A percentile compares a stretch with the other conserved stretches of the same genome.
These are phyloP conservation scores for Elysia crispata DNA, from an alignment of 2,888 invertebrate genomes.

Conservation along the genomic window DNA sequence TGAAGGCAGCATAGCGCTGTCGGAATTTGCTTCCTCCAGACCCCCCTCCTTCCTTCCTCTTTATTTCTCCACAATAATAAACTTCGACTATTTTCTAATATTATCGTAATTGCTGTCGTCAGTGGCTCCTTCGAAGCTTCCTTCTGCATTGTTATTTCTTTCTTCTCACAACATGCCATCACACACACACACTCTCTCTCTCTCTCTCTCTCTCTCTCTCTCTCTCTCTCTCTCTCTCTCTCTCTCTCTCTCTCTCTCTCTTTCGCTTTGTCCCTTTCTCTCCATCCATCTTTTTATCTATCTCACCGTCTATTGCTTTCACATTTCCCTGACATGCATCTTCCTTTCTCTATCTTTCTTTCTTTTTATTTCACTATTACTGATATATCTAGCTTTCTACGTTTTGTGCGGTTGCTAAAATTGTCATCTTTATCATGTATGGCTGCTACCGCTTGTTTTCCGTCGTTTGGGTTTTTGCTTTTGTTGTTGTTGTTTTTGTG, in stretches of 20 bases:
- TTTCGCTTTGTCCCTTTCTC: background rate
- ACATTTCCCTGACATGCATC: no score
- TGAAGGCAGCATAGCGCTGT: background rate
- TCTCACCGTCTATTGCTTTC: background rate
- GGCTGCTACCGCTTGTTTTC: background rate
- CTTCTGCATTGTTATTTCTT: slow-evolving; percentile 1
- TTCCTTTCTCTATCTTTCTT: background rate
- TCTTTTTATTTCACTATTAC: no score
- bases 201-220: slow-evolving; percentile 26
- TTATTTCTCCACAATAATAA: no score
- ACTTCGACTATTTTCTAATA: background rate
- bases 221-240: slow-evolving; percentile 31
- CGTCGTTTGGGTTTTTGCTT: background rate
- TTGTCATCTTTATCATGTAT: no score
- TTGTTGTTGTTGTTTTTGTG: background rate
- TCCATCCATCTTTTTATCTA: background rate
- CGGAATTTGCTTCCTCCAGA: no score
- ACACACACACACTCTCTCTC: background rate
- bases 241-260: slow-evolving; percentile 3
- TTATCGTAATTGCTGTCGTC: background rate
- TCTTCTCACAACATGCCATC: no score
- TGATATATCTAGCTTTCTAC: no score
- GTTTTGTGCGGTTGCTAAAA: no score
- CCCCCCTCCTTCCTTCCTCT: no score
- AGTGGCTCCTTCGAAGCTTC: background rate